A percentile compares a stretch with the other conserved stretches of the same genome.
Evolutionary conservation across 1,140 invertebrate species (phyloP).

Genomic region (Rhyzopertha dominica): DNA sequence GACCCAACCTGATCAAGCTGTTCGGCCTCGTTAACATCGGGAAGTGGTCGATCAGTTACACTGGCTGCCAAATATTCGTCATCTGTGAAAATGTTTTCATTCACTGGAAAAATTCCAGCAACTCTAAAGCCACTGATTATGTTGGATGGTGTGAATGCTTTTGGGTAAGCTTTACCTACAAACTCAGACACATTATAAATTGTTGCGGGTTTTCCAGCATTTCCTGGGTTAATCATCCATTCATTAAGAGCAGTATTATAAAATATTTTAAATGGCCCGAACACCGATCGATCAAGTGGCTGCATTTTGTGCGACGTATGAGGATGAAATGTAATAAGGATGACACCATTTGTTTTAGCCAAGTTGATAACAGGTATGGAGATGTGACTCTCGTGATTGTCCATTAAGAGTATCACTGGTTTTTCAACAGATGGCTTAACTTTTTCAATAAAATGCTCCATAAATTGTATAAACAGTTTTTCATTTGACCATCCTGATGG

Average conservation of each 20-base stretch:
- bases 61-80: constrained; percentile 6
- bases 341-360: too few relatives aligned
- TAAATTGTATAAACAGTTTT: constrained; percentile 42
- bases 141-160: constrained; percentile 5
- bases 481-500: constrained; percentile 48
- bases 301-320: constrained; percentile 18
- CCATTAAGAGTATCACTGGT: constrained; percentile 16
- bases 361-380: too few relatives aligned
- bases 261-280: constrained; percentile 6
- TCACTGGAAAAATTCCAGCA: constrained; percentile 2
- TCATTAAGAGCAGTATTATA: constrained; percentile 3
- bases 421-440: constrained; percentile 18
- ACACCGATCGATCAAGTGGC: constrained; percentile 4
- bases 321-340: too few relatives aligned
- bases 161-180: too few relatives aligned
- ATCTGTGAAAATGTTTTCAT: constrained; percentile 14
- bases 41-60: constrained; percentile 16
- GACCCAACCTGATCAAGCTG: too few relatives aligned
- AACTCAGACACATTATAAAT: background rate
- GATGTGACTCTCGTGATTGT: too few relatives aligned
- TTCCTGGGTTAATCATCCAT: background rate
- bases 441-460: constrained; percentile 42
- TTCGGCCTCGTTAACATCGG: too few relatives aligned
- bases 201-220: background rate
- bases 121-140: constrained; percentile 9